Base-by-base conservation (phyloP, 2,113 vertebrate species). In the Myrmecophaga tridactyla region DNA sequence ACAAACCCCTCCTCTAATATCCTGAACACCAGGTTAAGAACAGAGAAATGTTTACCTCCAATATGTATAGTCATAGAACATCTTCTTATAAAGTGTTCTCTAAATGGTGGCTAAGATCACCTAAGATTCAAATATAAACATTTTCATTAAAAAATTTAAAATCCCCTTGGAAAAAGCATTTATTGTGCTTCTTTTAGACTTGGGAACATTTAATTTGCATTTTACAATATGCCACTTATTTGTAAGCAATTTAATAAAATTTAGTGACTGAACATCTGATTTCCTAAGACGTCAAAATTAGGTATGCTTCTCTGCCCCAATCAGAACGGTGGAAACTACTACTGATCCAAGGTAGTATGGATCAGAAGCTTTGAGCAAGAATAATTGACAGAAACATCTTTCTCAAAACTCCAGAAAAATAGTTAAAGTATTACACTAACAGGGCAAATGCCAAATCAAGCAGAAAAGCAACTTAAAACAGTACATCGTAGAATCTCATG, bases 191-290 rank as follows among this genome's bases (percentile, higher is more conserved):
- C 58, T 92, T 84, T 62, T 84, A 81, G 41, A 46, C 36, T 48
- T 36, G 31, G 14, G 7, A 93, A 75, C 56, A 86, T 39, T n/a
- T 78, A 63, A 86, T 75, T 91, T 84, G 46, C 60, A 87, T 67
- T 94, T 95, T 87, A 93, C n/a, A 96, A 77, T 56, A 90, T 69
- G 11, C 53, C 77, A 87, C 27, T 90, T 63, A 94, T 65, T 56
- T 89, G 6, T 56, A 94, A 93, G 72, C n/a, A 96, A 89, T 72
- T 90, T 62, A 73, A 72, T 86, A 83, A 93, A 88, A 92, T 67
- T 53, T 75, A 86, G 53, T 56, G 39, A 65, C 41, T 77, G 80
- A 21, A 6, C 53, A 56, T 21, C 18, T 21, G 20, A 56, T 56
- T 56, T 56, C 53, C 53, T 89, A 48, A 89, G 29, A 89, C 41